A percentile compares a stretch with the other conserved stretches of the same genome.
phyloP scores from a whole-genome alignment of 2,888 invertebrate genomes.

The Athetis lepigone region DNA sequence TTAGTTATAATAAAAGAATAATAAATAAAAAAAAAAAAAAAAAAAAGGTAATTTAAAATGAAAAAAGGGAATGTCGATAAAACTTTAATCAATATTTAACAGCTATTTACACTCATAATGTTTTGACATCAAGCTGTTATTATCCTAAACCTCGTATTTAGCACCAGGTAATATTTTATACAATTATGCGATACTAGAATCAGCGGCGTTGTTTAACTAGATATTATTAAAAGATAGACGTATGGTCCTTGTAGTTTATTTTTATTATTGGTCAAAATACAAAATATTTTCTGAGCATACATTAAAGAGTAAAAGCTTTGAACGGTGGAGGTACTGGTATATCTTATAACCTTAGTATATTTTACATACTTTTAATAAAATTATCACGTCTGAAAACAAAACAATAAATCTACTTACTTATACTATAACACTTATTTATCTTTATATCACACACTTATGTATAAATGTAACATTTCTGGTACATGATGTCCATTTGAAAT shows the following conservation, averaged over 20 bases:
- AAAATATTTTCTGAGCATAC: neutral
- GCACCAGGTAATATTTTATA: constrained; percentile 46
- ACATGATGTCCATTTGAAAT: constrained; percentile 17
- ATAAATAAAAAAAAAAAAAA: too few species aligned
- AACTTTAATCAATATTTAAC: constrained; percentile 42
- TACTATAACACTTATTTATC: constrained; percentile 24
- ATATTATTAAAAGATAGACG: neutral
- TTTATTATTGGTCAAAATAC: constrained; percentile 2
- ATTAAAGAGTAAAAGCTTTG: neutral
- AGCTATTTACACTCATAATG: constrained; percentile 37
- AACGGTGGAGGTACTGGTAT: neutral
- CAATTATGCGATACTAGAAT: constrained; percentile 3
- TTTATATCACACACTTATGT: constrained; percentile 39
- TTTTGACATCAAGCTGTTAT: constrained; percentile 15
- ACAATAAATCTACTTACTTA: constrained; percentile 21
- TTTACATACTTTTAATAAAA: neutral
- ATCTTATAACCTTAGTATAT: too few species aligned
- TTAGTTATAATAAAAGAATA: too few species aligned
- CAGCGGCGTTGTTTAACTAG: neutral
- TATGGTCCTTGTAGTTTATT: constrained; percentile 14
- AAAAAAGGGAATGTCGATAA: constrained; percentile 18
- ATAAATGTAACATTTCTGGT: constrained; percentile 18
- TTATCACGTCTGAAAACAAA: constrained; percentile 17
- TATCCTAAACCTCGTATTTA: constrained; percentile 35
- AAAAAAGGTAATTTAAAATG: too few species aligned